Conservation (phyloP, 2,113 vertebrate species). For the Chionodraco myersi region DNA sequence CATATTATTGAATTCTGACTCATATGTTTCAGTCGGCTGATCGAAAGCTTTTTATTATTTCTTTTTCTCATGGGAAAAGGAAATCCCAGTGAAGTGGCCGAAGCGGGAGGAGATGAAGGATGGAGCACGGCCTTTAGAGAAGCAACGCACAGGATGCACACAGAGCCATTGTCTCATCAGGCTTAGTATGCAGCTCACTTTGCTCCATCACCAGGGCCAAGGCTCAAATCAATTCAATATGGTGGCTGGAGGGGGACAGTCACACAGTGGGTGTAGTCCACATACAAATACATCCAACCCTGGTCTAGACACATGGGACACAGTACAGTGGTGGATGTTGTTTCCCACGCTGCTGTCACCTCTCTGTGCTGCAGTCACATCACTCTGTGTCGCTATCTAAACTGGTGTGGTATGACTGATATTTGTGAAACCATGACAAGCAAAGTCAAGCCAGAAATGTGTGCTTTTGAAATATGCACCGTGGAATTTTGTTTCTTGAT, state of each 20-base stretch:
- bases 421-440: background rate
- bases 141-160: slow-evolving; percentile 69
- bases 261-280: slow-evolving; percentile 46
- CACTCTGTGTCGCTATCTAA: slow-evolving; percentile 21
- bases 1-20: slow-evolving; percentile 56
- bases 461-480: background rate
- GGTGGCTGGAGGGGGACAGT: slow-evolving; percentile 64
- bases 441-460: background rate
- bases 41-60: slow-evolving; percentile 57
- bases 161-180: slow-evolving; percentile 74
- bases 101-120: slow-evolving; percentile 55
- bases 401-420: background rate
- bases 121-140: slow-evolving; percentile 62
- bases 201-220: slow-evolving; percentile 57
- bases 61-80: slow-evolving; percentile 22
- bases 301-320: slow-evolving; percentile 48
- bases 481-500: background rate
- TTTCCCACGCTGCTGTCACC: slow-evolving; percentile 39
- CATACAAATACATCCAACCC: slow-evolving; percentile 48
- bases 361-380: slow-evolving; percentile 26
- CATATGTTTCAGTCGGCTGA: slow-evolving; percentile 24
- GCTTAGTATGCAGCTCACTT: slow-evolving; percentile 74
- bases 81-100: slow-evolving; percentile 27
- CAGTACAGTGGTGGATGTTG: slow-evolving; percentile 18
- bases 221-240: slow-evolving; percentile 75